Conservation (phyloP, 2,113 vertebrate genomes). For the Labeo rohita region DNA sequence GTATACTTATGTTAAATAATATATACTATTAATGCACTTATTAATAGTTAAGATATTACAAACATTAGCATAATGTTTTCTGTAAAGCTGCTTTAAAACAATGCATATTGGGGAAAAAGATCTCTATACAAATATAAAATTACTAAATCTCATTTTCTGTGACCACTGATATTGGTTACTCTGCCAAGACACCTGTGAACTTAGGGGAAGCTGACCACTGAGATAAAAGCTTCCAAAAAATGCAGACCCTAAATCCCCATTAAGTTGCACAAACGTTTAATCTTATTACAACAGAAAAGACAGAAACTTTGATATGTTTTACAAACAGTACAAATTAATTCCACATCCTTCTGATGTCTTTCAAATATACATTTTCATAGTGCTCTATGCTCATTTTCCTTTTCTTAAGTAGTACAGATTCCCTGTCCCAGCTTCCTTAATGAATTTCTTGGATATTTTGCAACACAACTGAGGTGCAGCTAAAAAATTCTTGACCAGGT, state of each 20-base stretch:
- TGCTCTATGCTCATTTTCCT: no score
- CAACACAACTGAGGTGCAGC: no score
- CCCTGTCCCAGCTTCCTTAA: not conserved
- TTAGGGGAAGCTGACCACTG: not conserved
- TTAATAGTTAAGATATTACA: not conserved
- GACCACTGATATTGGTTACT: not conserved
- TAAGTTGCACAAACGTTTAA: not conserved
- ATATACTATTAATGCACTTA: no score
- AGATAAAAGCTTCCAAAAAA: not conserved
- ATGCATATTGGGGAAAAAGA: not conserved
- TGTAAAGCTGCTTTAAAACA: not conserved
- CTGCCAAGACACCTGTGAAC: not conserved
- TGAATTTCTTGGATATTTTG: not conserved
- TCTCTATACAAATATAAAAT: not conserved
- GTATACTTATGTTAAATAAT: no score
- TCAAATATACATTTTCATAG: no score
- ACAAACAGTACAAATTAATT: no score
- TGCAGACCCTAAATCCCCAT: not conserved
- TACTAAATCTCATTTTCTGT: not conserved
- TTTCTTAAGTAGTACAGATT: not conserved
- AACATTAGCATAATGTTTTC: not conserved
- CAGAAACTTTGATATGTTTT: not conserved
- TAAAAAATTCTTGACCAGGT: not conserved
- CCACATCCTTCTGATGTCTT: no score
- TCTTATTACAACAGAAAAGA: not conserved